Evolutionary conservation across 2,113 vertebrate species (phyloP).

Genomic region (Puntigrus tetrazona): DNA sequence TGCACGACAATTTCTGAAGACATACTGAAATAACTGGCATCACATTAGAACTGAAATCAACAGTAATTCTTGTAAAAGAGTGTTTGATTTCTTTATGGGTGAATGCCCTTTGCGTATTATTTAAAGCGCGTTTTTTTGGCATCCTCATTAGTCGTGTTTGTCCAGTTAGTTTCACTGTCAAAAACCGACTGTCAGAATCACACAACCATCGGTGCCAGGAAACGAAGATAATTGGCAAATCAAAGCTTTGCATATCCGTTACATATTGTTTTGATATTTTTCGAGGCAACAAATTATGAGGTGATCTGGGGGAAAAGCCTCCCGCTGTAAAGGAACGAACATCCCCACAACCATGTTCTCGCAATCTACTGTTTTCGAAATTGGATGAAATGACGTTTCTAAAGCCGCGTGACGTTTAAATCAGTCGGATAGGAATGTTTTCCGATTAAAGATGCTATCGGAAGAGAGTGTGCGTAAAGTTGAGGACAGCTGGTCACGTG

Average conservation of each 20-base stretch:
- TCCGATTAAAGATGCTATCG: background rate
- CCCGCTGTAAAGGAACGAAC: background rate
- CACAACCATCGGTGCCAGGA: background rate
- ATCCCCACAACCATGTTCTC: background rate
- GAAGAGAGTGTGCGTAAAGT: slow-evolving; percentile 4
- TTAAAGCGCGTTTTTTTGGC: background rate
- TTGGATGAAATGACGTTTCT: too few relatives aligned
- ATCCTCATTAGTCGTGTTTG: slow-evolving; percentile 14
- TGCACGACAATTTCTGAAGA: background rate
- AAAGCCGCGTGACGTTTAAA: too few relatives aligned
- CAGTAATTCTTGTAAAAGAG: slow-evolving; percentile 6
- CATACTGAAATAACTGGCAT: background rate
- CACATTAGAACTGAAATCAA: background rate
- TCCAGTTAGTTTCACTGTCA: slow-evolving; percentile 21
- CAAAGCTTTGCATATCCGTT: background rate
- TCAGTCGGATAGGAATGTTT: background rate
- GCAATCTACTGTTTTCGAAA: background rate
- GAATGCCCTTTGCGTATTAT: background rate
- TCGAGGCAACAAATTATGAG: background rate
- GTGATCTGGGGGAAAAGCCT: background rate
- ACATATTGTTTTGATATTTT: background rate
- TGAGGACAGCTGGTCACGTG: slow-evolving; percentile 1
- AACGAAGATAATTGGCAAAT: slow-evolving; percentile 6
- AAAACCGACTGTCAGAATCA: slow-evolving; percentile 1
- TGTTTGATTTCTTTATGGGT: background rate